Percentiles rank a stretch among this genome's conserved stretches.
These are phyloP conservation scores for Aurelia aurita DNA, from an alignment of 30 jellyfish, hydroid and myxozoan species.

Conservation along the genomic window DNA sequence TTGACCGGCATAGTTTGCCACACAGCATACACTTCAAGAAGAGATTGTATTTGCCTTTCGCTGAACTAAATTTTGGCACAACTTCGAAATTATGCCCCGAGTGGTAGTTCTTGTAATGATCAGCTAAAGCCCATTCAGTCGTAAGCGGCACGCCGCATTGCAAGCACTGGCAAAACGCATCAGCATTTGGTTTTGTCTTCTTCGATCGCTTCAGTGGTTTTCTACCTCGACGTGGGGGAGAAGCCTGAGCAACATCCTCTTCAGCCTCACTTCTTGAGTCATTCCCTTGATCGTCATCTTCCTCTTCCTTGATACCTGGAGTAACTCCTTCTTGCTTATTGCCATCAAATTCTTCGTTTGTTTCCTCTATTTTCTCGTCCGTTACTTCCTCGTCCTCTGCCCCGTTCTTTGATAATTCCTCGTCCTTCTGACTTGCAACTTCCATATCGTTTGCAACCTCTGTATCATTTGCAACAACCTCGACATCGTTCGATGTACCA, in stretches of 20 bases:
- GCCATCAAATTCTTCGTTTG: background rate
- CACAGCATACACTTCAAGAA: conserved; percentile 53
- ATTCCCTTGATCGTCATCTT: background rate
- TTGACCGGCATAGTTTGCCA: conserved; percentile 64
- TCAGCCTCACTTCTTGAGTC: background rate
- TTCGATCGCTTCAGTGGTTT: background rate
- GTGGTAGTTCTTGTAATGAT: conserved; percentile 53
- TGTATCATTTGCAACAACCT: background rate
- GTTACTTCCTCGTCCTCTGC: background rate
- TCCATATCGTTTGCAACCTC: background rate
- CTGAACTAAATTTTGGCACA: conserved; percentile 53
- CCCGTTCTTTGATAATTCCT: background rate
- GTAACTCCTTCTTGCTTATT: background rate
- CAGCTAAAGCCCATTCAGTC: conserved; percentile 66
- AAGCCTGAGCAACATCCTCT: background rate
- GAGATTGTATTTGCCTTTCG: conserved; percentile 49
- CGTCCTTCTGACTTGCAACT: background rate
- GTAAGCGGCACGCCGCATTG: conserved; percentile 46
- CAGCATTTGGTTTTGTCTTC: conserved; percentile 1
- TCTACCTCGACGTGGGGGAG: background rate
- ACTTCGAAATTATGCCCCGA: conserved; percentile 57
- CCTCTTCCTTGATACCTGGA: background rate
- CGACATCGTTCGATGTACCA: background rate
- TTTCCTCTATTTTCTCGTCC: background rate
- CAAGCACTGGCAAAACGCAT: conserved; percentile 39